These are phyloP conservation scores for Laothoe populi DNA, from an alignment of 2,888 invertebrate genomes.

Conservation along the genomic window DNA sequence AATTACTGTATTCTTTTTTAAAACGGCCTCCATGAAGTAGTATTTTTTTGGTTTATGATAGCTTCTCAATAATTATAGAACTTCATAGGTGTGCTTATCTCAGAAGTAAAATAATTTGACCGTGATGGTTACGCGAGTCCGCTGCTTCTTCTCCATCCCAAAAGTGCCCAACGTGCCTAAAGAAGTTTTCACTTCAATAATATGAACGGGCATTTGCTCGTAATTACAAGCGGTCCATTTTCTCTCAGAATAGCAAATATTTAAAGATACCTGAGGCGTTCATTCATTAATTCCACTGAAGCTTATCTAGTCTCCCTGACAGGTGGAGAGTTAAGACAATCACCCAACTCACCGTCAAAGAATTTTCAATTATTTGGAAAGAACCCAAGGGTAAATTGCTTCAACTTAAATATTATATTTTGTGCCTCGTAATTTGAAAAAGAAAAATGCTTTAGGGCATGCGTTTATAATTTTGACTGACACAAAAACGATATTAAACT, in stretches of 20 bases:
- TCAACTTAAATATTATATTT: not conserved
- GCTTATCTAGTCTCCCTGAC: not conserved
- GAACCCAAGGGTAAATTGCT: not conserved
- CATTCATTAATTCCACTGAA: not conserved
- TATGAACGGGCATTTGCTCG: no score
- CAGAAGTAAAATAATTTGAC: no score
- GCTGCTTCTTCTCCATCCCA: no score
- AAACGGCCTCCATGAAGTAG: no score
- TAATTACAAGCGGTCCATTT: not conserved
- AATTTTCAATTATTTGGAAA: slow-evolving; percentile 3
- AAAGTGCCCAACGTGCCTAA: no score
- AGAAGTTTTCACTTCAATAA: not conserved
- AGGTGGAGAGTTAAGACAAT: not conserved
- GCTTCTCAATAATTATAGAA: no score
- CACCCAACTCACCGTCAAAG: not conserved
- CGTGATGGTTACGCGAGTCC: no score
- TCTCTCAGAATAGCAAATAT: not conserved
- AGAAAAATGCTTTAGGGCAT: not conserved
- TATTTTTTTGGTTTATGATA: no score
- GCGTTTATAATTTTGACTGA: not conserved
- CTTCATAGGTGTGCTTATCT: no score
- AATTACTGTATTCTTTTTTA: no score
- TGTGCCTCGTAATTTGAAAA: not conserved
- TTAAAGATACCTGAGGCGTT: not conserved
- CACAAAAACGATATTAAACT: not conserved